Evolutionary conservation across 2,888 invertebrate genomes (phyloP), one percentile per base, ranked within the genome.

Genomic region (Thereva nobilitata): DNA sequence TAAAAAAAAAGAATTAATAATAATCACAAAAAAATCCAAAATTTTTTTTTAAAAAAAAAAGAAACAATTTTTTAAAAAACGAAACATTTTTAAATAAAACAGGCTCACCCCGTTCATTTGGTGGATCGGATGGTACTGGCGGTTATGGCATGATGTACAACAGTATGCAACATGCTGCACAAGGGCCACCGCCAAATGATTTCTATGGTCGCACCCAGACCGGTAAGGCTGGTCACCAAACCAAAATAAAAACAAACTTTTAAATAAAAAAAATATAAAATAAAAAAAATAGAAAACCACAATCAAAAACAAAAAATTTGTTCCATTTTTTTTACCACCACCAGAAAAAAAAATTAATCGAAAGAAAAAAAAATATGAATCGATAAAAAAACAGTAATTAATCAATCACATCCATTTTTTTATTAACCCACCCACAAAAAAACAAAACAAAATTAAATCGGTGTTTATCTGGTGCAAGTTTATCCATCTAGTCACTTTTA

Each of bases 61-160:
- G 41, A 69, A 66, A 74, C 45, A 34, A 55, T 47, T 47, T 37
- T 59, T 59, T 47, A 61, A 66, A 67, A 74, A 70, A 76, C 72
- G 76, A 75, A 56, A 65, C 65, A 68, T 67, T 72, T 70, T 70
- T 76, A 75, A 77, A 75, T 73, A 75, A 76, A 76, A 79, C 79
- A 80, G 80, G 80, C 76, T 80, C 81, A 73, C 79, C 81, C 72
- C 80, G 80, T 75, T 74, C 76, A 72, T 80, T 77, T 74, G 79
- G 77, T 75, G 77, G 76, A 73, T 74, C 75, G 73, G 77, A 77
- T 72, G 75, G 75, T 71, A 75, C 76, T 66, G 75, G 75, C 74
- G 77, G 75, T 70, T 77, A 75, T 73, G 74, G 74, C 72, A 76
- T 77, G 76, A 75, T 76, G 74, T 76, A 74, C 74, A 75, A 75